phyloP scores from a whole-genome alignment of 2,888 invertebrate species.

The Drosophila emarginata region DNA sequence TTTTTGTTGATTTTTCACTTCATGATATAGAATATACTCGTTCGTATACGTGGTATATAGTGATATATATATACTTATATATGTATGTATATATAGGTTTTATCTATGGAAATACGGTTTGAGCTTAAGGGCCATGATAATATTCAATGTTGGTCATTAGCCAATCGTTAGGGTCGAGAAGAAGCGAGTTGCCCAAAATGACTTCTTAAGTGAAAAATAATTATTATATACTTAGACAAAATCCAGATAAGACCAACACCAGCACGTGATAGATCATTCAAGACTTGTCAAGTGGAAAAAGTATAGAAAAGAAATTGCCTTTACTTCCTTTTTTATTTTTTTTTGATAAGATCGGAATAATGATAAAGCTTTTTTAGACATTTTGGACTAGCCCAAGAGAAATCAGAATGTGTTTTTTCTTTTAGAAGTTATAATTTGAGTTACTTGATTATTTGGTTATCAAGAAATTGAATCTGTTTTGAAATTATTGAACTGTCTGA shows the following conservation, averaged over 20 bases:
- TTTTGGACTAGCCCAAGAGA: slow-evolving; percentile 1
- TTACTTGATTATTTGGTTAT: background rate
- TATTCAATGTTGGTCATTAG: slow-evolving; percentile 1
- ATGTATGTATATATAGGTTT: background rate
- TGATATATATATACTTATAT: background rate
- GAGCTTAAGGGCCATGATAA: background rate
- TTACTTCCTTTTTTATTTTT: background rate
- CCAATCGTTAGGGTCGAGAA: background rate
- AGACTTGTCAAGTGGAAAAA: background rate
- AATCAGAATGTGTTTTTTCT: background rate
- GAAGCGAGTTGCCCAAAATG: background rate
- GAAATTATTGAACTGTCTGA: background rate
- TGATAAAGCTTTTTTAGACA: background rate
- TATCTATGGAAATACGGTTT: background rate
- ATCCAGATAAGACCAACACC: background rate
- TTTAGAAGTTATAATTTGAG: background rate
- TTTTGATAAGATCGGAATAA: background rate
- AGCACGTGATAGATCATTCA: slow-evolving; percentile 10
- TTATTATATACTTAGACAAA: background rate
- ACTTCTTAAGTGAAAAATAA: slow-evolving; percentile 1
- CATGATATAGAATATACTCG: background rate
- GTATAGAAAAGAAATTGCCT: background rate
- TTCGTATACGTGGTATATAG: background rate
- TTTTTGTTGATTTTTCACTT: slow-evolving; percentile 6
- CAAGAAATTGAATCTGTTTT: background rate